Conservation (phyloP, 1,140 invertebrate species). For the Ceratoteleas bidentatus region DNA sequence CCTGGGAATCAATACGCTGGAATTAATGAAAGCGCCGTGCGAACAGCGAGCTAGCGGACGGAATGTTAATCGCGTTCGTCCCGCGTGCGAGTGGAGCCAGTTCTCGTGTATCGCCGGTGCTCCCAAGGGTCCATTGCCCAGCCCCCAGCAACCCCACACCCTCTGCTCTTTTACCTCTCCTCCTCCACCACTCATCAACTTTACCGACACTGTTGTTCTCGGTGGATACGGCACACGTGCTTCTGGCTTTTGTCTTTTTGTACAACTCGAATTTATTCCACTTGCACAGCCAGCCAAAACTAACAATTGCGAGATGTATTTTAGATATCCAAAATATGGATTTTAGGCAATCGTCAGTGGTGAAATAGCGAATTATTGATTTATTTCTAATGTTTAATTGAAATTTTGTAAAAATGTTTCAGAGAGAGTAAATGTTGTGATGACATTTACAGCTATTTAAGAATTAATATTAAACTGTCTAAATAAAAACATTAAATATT, state of each 20-base stretch:
- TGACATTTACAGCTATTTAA: too few species aligned
- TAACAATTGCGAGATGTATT: conserved; percentile 23
- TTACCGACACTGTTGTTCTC: conserved; percentile 54
- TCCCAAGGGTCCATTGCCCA: conserved; percentile 76
- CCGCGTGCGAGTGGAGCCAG: conserved; percentile 75
- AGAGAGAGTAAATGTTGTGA: too few species aligned
- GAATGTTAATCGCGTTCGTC: conserved; percentile 82
- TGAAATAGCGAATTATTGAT: background rate
- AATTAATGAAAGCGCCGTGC: conserved; percentile 82
- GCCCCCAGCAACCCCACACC: conserved; percentile 49
- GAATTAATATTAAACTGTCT: background rate
- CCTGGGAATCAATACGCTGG: conserved; percentile 82
- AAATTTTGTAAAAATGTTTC: too few species aligned
- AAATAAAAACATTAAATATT: background rate
- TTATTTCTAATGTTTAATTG: too few species aligned
- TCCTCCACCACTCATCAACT: conserved; percentile 63
- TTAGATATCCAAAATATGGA: background rate
- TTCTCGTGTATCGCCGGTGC: conserved; percentile 76
- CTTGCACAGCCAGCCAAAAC: conserved; percentile 38
- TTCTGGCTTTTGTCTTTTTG: conserved; percentile 39
- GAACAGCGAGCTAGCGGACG: conserved; percentile 81
- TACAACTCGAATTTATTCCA: conserved; percentile 43
- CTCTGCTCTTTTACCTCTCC: conserved; percentile 46
- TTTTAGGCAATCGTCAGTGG: background rate
- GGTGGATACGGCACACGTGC: conserved; percentile 32